Evolutionary conservation across 2,888 invertebrate genomes (phyloP).

Genomic region (Hoplodrina ambigua): DNA sequence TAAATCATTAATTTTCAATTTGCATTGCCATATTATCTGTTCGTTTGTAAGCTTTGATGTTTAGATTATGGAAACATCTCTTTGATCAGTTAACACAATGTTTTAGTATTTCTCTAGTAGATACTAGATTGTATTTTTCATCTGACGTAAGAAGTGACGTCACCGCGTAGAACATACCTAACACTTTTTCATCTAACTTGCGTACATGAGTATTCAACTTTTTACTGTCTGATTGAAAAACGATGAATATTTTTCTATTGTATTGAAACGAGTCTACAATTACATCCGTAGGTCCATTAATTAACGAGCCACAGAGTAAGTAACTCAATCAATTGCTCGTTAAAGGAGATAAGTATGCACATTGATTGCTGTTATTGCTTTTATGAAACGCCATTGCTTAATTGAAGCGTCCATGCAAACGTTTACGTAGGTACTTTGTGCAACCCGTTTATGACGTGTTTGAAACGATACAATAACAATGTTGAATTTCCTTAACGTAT

Average conservation of each 20-base stretch:
- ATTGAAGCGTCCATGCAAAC: slow-evolving; percentile 34
- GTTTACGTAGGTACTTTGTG: slow-evolving; percentile 7
- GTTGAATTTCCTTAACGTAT: slow-evolving; percentile 24
- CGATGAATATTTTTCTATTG: slow-evolving; percentile 49
- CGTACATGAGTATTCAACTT: slow-evolving; percentile 23
- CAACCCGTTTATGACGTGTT: slow-evolving; percentile 29
- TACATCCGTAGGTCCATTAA: slow-evolving; percentile 43
- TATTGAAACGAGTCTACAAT: slow-evolving; percentile 39
- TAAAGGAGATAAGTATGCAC: slow-evolving; percentile 49
- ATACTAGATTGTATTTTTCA: slow-evolving; percentile 34
- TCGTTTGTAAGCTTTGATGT: slow-evolving; percentile 35
- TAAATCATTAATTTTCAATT: slow-evolving; percentile 5
- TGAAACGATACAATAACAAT: slow-evolving; percentile 19
- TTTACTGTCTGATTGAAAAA: slow-evolving; percentile 14
- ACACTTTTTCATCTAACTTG: slow-evolving; percentile 24
- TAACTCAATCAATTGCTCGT: slow-evolving; percentile 59
- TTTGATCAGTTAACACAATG: slow-evolving; percentile 65
- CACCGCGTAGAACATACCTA: slow-evolving; percentile 13
- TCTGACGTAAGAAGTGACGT: slow-evolving; percentile 56
- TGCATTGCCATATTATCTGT: slow-evolving; percentile 10
- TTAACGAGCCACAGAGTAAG: slow-evolving; percentile 40
- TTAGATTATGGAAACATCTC: slow-evolving; percentile 48
- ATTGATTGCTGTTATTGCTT: slow-evolving; percentile 54
- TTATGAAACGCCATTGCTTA: slow-evolving; percentile 48
- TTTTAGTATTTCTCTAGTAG: slow-evolving; percentile 43